These are phyloP conservation scores for Theonella swinhoei DNA, from an alignment of 37 sponge, comb jelly and placozoan species.

Conservation along the genomic window DNA sequence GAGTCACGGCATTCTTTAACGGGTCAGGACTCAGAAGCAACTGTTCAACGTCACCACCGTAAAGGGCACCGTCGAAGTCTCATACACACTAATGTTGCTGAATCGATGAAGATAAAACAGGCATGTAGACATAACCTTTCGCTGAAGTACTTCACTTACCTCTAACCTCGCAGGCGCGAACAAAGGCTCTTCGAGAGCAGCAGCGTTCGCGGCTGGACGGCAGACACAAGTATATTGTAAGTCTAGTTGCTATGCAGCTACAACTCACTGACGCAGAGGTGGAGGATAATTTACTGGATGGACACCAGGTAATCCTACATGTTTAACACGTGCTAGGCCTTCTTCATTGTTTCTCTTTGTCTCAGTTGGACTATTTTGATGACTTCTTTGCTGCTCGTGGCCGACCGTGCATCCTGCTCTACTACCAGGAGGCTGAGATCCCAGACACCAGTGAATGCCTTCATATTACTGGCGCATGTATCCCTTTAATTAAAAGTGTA, in stretches of 20 bases:
- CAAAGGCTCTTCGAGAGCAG: slow-evolving; percentile 65
- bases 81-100: slow-evolving; percentile 34
- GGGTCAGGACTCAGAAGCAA: background rate
- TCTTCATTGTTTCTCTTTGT: background rate
- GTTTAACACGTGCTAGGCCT: background rate
- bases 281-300: slow-evolving; percentile 82
- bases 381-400: slow-evolving; percentile 85
- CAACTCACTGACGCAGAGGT: slow-evolving; percentile 51
- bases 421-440: slow-evolving; percentile 73
- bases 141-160: background rate
- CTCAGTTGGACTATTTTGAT: slow-evolving; percentile 78
- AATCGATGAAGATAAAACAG: slow-evolving; percentile 34
- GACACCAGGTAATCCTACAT: slow-evolving; percentile 75
- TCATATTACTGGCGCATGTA: background rate
- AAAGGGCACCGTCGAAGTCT: slow-evolving; percentile 38
- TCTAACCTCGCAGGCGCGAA: slow-evolving; percentile 34
- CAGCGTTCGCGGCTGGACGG: slow-evolving; percentile 68
- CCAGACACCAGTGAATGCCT: slow-evolving; percentile 53
- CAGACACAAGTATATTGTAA: slow-evolving; percentile 70
- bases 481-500: background rate
- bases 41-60: background rate
- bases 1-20: background rate
- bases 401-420: slow-evolving; percentile 73
- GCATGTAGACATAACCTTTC: background rate
- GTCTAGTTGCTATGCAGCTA: slow-evolving; percentile 61